Conservation (phyloP, 2,888 invertebrate genomes). For the Eurytoma adleriae region DNA sequence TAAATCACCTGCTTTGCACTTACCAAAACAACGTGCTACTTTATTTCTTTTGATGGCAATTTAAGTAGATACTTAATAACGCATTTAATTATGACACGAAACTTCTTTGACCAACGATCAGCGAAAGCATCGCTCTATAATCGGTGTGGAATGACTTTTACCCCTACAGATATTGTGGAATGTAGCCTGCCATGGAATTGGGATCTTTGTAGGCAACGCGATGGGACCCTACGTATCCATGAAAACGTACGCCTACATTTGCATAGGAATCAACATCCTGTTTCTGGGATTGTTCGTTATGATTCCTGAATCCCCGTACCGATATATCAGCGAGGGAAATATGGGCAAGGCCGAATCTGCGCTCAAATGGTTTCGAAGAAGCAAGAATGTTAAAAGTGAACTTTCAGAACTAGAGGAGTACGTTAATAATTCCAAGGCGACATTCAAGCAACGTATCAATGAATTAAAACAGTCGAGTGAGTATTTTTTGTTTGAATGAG, state of each 20-base stretch:
- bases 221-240: constrained; percentile 72
- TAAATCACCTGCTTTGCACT: too few relatives aligned
- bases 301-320: constrained; percentile 72
- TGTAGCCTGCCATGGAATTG: constrained; percentile 67
- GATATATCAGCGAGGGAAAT: constrained; percentile 66
- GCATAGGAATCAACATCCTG: constrained; percentile 66
- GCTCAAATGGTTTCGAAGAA: constrained; percentile 69
- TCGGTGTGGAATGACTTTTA: constrained; percentile 15
- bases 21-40: too few relatives aligned
- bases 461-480: constrained; percentile 66
- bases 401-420: constrained; percentile 68
- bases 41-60: too few relatives aligned
- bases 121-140: neutral
- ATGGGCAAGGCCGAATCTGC: constrained; percentile 69
- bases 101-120: too few relatives aligned
- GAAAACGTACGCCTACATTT: constrained; percentile 68
- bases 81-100: too few relatives aligned
- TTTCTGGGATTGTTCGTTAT: constrained; percentile 68
- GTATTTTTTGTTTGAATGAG: neutral
- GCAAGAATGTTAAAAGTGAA: constrained; percentile 67
- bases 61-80: too few relatives aligned
- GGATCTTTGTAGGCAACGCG: constrained; percentile 69
- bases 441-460: constrained; percentile 61
- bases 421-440: constrained; percentile 60
- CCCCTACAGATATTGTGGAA: constrained; percentile 69